A percentile compares a stretch with the other conserved stretches of the same genome.
phyloP scores from a whole-genome alignment of 2,113 vertebrate species.

The Tautogolabrus adspersus region DNA sequence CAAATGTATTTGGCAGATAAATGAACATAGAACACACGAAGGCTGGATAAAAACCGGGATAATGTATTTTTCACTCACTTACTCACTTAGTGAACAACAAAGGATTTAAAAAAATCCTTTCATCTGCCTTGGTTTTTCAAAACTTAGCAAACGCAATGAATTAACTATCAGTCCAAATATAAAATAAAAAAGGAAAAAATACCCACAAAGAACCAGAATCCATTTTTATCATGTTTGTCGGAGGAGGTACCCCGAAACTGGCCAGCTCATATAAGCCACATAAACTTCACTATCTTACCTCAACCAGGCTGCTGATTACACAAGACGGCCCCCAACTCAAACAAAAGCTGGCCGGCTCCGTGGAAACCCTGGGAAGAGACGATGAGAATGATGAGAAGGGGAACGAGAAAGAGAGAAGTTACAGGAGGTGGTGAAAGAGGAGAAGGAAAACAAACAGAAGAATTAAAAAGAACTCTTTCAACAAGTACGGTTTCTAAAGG shows the following conservation, averaged over 20 bases:
- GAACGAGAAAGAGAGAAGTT: slow-evolving; percentile 23
- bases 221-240: slow-evolving; percentile 41
- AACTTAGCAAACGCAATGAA: slow-evolving; percentile 17
- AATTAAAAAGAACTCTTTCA: slow-evolving; percentile 33
- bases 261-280: slow-evolving; percentile 38
- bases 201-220: background rate
- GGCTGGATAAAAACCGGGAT: too few relatives aligned
- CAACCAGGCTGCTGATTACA: slow-evolving; percentile 65
- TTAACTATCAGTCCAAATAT: background rate
- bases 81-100: slow-evolving; percentile 11
- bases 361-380: slow-evolving; percentile 53
- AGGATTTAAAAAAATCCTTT: slow-evolving; percentile 21
- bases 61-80: too few relatives aligned
- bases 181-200: background rate
- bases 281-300: slow-evolving; percentile 52
- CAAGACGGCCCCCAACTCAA: slow-evolving; percentile 41
- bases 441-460: slow-evolving; percentile 24
- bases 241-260: slow-evolving; percentile 34
- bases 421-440: slow-evolving; percentile 28
- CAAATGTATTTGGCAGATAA: background rate
- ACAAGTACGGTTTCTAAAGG: background rate
- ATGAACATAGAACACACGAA: too few relatives aligned
- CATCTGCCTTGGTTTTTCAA: background rate
- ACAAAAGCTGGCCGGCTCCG: slow-evolving; percentile 53
- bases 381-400: slow-evolving; percentile 39